Evolutionary conservation across 2,797 vertebrate genomes (phyloP), one percentile per base, ranked within the genome.

Genomic region (Gadopsis marmoratus): DNA sequence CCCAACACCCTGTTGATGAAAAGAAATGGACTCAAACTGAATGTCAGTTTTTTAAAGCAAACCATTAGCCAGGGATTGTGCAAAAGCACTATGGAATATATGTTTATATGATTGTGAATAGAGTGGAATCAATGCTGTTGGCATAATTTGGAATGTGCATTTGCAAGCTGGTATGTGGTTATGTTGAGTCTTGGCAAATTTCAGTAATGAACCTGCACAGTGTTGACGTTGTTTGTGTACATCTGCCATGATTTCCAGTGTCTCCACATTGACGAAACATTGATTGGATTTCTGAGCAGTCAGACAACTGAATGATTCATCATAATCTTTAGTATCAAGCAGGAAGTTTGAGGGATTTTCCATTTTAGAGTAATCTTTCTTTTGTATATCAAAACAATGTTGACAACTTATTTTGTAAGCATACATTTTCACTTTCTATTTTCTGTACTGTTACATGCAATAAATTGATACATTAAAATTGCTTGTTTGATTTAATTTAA

Each of bases 361-460:
- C 86, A 87, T 90, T 74, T 86, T 71, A 72, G 11, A 77, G 51
- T 70, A 60, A 10, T 62, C 37, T 86, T 89, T 89, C 65, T 89
- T 94, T 93, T 93, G 84, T 86, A 89, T 91, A 88, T 83, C 61
- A 60, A 74, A 81, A 86, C 74, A 70, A 85, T 86, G 81, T 89
- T 14, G 19, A 86, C 78, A 66, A 90, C 91, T 89, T 91, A 75
- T 93, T 94, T 95, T 95, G 84, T 95, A 92, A 93, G 83, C 89
- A 92, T 93, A 92, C 93, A 93, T 95, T 96, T 94, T 94, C 95
- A 95, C 93, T 95, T 96, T 97, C 92, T 97, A 96, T 96, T 97
- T 96, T 96, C 94, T 97, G 96, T 97, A 96, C 95, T 95, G 95
- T 96, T 94, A 97, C 96, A 96, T 96, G 97, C 96, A 98, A 97